Percentiles rank a stretch among this genome's conserved stretches.
These are phyloP conservation scores for Eulemur macaco DNA, from an alignment of 2,113 vertebrate genomes.

Conservation along the genomic window DNA sequence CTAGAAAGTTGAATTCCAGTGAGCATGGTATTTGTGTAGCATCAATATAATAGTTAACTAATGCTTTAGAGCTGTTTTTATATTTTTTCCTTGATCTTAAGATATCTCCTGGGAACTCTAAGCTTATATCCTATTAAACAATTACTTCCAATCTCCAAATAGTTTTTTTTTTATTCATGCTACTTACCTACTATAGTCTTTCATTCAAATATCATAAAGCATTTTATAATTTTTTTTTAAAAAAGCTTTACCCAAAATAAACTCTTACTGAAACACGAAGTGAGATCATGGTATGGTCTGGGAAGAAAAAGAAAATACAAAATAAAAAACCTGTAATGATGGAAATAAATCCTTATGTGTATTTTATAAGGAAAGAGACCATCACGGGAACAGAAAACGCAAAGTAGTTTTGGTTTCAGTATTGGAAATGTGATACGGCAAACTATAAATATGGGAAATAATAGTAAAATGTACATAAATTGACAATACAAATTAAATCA, in stretches of 20 bases:
- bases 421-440: neutral
- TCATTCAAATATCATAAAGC: constrained; percentile 7
- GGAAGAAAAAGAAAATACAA: neutral
- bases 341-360: constrained; percentile 34
- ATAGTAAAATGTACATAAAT: neutral
- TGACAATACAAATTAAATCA: neutral
- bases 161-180: neutral
- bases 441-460: neutral
- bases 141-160: constrained; percentile 25
- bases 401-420: constrained; percentile 29
- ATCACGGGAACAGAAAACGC: neutral
- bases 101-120: constrained; percentile 12
- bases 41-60: neutral
- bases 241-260: neutral
- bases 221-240: neutral
- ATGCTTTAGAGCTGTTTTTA: neutral
- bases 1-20: constrained; percentile 39
- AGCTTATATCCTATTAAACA: constrained; percentile 32
- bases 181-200: neutral
- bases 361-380: constrained; percentile 35
- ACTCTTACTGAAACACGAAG: neutral
- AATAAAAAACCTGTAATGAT: neutral
- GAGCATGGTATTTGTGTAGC: constrained; percentile 37
- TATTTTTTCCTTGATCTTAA: constrained; percentile 36
- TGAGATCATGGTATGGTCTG: constrained; percentile 4